Conservation (phyloP, 2,888 invertebrate genomes). For the Lagria hirta region DNA sequence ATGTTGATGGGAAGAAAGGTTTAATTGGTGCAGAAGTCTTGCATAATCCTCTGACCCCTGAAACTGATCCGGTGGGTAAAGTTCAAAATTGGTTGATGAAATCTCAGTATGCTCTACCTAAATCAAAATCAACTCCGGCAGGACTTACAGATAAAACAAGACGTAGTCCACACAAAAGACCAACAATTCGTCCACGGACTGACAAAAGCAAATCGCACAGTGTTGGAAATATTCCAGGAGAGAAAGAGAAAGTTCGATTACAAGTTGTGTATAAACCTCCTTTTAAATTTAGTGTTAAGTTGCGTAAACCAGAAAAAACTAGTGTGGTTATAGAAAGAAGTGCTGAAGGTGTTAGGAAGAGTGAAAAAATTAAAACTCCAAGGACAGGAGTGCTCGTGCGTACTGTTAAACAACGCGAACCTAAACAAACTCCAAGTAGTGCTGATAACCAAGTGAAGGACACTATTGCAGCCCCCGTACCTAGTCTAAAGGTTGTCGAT, state of each 20-base stretch:
- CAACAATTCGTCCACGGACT: constrained; percentile 55
- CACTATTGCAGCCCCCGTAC: constrained; percentile 13
- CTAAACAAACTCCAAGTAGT: constrained; percentile 23
- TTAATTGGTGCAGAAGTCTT: constrained; percentile 55
- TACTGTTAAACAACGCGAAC: constrained; percentile 42
- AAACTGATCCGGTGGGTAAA: constrained; percentile 67
- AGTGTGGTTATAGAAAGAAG: constrained; percentile 63
- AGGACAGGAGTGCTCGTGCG: constrained; percentile 58
- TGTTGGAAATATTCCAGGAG: constrained; percentile 67
- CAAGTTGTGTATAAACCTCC: constrained; percentile 88
- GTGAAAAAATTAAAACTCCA: constrained; percentile 34
- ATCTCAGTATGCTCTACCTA: constrained; percentile 70
- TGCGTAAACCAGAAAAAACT: constrained; percentile 71
- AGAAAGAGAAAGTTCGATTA: constrained; percentile 68
- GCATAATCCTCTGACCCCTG: constrained; percentile 48
- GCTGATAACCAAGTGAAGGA: constrained; percentile 32
- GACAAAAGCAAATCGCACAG: constrained; percentile 65
- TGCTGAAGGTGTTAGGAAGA: constrained; percentile 50
- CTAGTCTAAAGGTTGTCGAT: constrained; percentile 30
- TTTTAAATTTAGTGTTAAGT: constrained; percentile 81
- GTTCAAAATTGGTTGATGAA: constrained; percentile 85
- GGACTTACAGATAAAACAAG: constrained; percentile 64
- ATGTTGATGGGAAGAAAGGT: constrained; percentile 59
- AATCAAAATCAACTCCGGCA: constrained; percentile 83
- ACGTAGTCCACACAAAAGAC: constrained; percentile 55